Evolutionary conservation across 2,888 invertebrate genomes (phyloP).

Genomic region (Eledone cirrhosa): DNA sequence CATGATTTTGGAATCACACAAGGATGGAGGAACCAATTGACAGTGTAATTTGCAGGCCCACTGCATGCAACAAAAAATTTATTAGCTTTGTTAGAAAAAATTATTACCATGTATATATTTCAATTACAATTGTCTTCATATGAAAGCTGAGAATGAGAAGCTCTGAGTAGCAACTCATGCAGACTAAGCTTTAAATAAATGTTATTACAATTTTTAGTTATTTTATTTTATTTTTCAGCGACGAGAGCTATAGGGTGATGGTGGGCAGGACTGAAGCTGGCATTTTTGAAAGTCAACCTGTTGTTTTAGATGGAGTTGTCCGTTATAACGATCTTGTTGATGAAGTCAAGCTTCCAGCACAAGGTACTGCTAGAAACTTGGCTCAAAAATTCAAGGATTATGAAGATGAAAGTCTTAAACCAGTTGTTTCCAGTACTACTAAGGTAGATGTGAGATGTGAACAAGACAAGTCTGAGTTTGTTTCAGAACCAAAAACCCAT

Average conservation of each 20-base stretch:
- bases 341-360: slow-evolving; percentile 61
- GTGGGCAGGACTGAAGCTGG: slow-evolving; percentile 42
- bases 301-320: slow-evolving; percentile 45
- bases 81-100: too few relatives aligned
- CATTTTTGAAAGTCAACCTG: slow-evolving; percentile 55
- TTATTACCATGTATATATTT: too few relatives aligned
- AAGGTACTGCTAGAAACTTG: slow-evolving; percentile 82
- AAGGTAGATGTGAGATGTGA: slow-evolving; percentile 14
- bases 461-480: slow-evolving; percentile 13
- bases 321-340: slow-evolving; percentile 42
- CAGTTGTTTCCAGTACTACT: slow-evolving; percentile 26
- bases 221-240: slow-evolving; percentile 18
- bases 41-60: too few relatives aligned
- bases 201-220: neutral
- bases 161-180: too few relatives aligned
- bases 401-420: slow-evolving; percentile 65
- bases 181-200: too few relatives aligned
- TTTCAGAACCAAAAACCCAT: slow-evolving; percentile 32
- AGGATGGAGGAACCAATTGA: too few relatives aligned
- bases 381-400: slow-evolving; percentile 88
- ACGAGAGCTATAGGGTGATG: neutral
- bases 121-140: too few relatives aligned
- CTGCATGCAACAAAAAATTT: too few relatives aligned
- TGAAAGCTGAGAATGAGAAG: too few relatives aligned
- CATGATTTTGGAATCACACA: too few relatives aligned